phyloP scores from a whole-genome alignment of 2,888 invertebrate species.

The Meteorus cinctellus region DNA sequence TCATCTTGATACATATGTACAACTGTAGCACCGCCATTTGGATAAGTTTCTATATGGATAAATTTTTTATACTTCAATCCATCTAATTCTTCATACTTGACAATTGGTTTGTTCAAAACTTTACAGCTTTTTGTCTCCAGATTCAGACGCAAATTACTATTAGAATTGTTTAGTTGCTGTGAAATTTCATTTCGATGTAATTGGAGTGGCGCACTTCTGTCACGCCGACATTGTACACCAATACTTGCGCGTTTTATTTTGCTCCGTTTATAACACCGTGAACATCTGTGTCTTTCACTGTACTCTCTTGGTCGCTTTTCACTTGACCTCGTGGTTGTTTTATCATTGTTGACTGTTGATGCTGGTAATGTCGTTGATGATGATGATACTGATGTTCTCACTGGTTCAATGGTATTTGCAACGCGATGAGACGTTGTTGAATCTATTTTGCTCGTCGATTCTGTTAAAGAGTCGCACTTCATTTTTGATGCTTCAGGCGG shows the following conservation, averaged over 20 bases:
- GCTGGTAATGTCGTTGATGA: slow-evolving; percentile 30
- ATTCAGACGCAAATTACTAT: slow-evolving; percentile 67
- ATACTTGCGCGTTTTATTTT: slow-evolving; percentile 82
- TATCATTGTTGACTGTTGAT: slow-evolving; percentile 33
- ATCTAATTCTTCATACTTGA: slow-evolving; percentile 67
- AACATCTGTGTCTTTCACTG: slow-evolving; percentile 74
- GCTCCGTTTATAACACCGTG: slow-evolving; percentile 81
- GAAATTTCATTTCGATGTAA: slow-evolving; percentile 57
- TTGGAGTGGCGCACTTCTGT: slow-evolving; percentile 70
- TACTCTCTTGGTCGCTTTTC: slow-evolving; percentile 66
- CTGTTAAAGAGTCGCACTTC: slow-evolving; percentile 23
- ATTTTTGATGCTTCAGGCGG: slow-evolving; percentile 24
- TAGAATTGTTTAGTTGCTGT: slow-evolving; percentile 59
- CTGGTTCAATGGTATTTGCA: slow-evolving; percentile 12
- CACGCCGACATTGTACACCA: slow-evolving; percentile 83
- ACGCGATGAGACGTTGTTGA: slow-evolving; percentile 40
- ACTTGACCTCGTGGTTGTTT: slow-evolving; percentile 60
- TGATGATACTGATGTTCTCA: slow-evolving; percentile 28
- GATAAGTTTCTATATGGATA: slow-evolving; percentile 92
- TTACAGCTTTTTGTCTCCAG: slow-evolving; percentile 67
- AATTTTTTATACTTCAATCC: slow-evolving; percentile 80
- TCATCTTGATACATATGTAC: slow-evolving; percentile 94
- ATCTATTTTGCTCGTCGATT: slow-evolving; percentile 43
- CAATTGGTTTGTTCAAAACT: slow-evolving; percentile 57
- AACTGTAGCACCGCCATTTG: slow-evolving; percentile 95